These are phyloP conservation scores for Astreopora myriophthalma DNA, from an alignment of 64 coral and sea anemone species.

Conservation along the genomic window DNA sequence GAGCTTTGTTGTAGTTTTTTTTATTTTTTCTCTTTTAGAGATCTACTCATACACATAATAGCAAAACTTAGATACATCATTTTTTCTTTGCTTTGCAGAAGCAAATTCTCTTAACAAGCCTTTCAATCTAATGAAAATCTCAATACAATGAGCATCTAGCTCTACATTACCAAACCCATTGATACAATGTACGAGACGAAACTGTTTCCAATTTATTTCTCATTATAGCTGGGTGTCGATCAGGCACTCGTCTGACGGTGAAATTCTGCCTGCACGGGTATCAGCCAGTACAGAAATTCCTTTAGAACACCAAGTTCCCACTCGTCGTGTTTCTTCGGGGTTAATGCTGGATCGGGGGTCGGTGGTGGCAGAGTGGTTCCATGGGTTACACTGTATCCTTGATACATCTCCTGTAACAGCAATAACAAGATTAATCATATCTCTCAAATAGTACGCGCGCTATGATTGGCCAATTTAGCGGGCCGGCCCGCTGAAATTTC, in stretches of 20 bases:
- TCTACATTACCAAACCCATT: conserved; percentile 46
- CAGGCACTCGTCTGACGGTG: not conserved
- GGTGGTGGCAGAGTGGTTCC: not conserved
- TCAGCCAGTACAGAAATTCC: not conserved
- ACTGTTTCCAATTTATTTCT: no score
- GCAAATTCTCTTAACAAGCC: not conserved
- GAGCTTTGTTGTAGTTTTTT: no score
- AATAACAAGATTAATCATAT: not conserved
- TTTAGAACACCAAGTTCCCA: conserved; percentile 33
- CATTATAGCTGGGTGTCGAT: no score
- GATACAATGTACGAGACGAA: conserved; percentile 57
- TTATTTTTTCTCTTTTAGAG: no score
- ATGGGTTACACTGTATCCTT: not conserved
- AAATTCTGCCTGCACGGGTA: not conserved
- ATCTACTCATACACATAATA: no score
- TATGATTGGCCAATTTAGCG: no score
- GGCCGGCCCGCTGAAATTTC: no score
- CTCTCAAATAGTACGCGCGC: no score
- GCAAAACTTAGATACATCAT: no score
- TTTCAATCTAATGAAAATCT: not conserved
- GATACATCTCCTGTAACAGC: not conserved
- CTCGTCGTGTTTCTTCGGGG: conserved; percentile 49
- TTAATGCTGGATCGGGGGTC: conserved; percentile 8
- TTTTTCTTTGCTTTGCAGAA: no score
- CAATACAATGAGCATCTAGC: conserved; percentile 4